phyloP scores from a whole-genome alignment of 2,888 invertebrate genomes.

The Penaeus monodon region DNA sequence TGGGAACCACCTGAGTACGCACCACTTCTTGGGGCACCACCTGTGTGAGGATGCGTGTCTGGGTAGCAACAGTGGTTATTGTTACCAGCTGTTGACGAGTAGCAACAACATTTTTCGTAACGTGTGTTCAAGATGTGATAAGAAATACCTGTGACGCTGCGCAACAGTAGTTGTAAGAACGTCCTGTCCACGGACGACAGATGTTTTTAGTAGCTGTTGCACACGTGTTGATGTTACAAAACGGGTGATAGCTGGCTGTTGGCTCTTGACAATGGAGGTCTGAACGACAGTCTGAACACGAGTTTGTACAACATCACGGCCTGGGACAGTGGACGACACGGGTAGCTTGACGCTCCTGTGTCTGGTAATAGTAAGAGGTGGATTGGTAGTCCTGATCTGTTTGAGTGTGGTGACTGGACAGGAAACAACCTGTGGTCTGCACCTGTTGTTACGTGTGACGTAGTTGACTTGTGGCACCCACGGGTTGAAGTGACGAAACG shows the following conservation, averaged over 20 bases:
- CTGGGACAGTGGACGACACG: constrained; percentile 19
- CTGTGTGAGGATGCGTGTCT: constrained; percentile 16
- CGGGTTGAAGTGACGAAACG: constrained; percentile 2
- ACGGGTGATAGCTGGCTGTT: constrained; percentile 21
- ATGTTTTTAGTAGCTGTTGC: constrained; percentile 7
- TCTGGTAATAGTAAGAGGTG: not conserved
- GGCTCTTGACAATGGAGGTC: constrained; percentile 22
- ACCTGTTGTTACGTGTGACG: constrained; percentile 1
- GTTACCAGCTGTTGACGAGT: constrained; percentile 23
- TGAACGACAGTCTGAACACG: constrained; percentile 9
- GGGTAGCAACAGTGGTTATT: constrained; percentile 6
- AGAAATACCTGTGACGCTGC: constrained; percentile 17
- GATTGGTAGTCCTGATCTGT: not conserved
- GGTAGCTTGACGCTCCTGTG: constrained; percentile 5
- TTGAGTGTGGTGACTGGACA: not conserved
- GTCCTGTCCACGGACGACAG: not conserved
- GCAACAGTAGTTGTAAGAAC: not conserved
- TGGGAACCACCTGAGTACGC: constrained; percentile 21
- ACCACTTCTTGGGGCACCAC: constrained; percentile 33
- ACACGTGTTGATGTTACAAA: constrained; percentile 13
- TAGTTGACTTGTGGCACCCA: not conserved
- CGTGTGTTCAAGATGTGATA: constrained; percentile 25
- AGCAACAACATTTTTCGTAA: constrained; percentile 5
- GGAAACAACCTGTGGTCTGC: not conserved
- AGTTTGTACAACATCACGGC: constrained; percentile 18